Conservation (phyloP, 2,113 vertebrate species). For the Pelmatolapia mariae region DNA sequence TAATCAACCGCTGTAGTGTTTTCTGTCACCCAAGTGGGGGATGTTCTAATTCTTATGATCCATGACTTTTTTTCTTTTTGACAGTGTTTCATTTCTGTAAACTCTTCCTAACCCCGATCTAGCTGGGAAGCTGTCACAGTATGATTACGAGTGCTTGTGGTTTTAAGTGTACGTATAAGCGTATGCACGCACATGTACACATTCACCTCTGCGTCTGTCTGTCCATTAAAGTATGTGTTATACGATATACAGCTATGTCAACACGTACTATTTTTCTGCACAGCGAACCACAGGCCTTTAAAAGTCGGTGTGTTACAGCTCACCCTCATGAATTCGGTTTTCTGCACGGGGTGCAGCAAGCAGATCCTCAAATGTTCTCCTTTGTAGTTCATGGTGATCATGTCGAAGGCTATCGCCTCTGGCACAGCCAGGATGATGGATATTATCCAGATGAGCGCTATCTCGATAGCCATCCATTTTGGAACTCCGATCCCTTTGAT, state of each 20-base stretch:
- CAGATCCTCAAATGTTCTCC: constrained; percentile 83
- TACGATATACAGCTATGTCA: constrained; percentile 15
- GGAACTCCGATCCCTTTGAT: constrained; percentile 93
- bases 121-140: not conserved
- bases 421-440: constrained; percentile 88
- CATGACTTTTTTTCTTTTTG: not conserved
- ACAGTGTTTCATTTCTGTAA: not conserved
- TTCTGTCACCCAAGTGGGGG: not conserved
- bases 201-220: not conserved
- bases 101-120: not conserved
- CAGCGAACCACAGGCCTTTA: not conserved
- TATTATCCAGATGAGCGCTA: constrained; percentile 89
- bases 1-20: not conserved
- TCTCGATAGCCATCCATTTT: constrained; percentile 90
- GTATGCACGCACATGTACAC: not conserved
- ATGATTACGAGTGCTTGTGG: not conserved
- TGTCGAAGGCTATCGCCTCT: constrained; percentile 89
- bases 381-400: constrained; percentile 85
- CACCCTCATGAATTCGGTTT: constrained; percentile 87
- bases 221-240: not conserved
- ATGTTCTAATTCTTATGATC: not conserved
- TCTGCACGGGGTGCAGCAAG: constrained; percentile 84
- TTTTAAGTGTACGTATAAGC: not conserved
- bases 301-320: not conserved
- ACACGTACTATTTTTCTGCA: not conserved